Evolutionary conservation across 2,113 vertebrate species (phyloP), one percentile per base, ranked within the genome.

Genomic region (Australoheros scitulus): DNA sequence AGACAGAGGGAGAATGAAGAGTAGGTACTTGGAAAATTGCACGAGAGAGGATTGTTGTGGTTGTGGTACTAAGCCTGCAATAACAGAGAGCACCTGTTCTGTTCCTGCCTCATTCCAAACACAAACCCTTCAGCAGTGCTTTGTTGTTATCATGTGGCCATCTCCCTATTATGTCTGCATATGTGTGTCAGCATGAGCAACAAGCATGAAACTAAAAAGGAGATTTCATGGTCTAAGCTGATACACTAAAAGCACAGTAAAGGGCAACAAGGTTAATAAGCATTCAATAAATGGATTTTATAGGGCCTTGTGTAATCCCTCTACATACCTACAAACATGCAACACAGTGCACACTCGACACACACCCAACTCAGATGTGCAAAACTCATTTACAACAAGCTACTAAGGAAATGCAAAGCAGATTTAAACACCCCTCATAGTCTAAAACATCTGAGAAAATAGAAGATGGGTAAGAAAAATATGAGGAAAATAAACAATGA

Each of bases 271-370:
- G 86, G 87, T 87, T 92, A 93, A 94, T 92, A 90, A 86, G 84
- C 85, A 87, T 91, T 94, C 78, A 86, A 87, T 90, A 89, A 87
- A 88, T 87, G 87, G 87, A 88, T 92, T 92, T 92, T 92, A 86
- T 50, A 79, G 50, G 81, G 81, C 80, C 76, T 76, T 50, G 29
- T 82, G 81, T 91, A 90, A 90, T 91, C 85, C 87, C 41, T 22
- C 36, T 65, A 90, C 61, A 83, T 59, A 83, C 72, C 43, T 56
- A 65, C 36, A 61, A 36, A 59, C 82, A 88, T 58, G 77, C 68
- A 72, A 55, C 55, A 64, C 0, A 6, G 58, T 68, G 41, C 2
- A 0, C 59, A 52, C 20, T 57, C 63, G 41, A 41, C 63, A 75
- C 41, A 81, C 18, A 72, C 9, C 17, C 2, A 10, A 72, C 20